Percentiles rank a stretch among this genome's conserved stretches.
These are phyloP conservation scores for Silurus aristotelis DNA, from an alignment of 2,797 vertebrate species.

Conservation along the genomic window DNA sequence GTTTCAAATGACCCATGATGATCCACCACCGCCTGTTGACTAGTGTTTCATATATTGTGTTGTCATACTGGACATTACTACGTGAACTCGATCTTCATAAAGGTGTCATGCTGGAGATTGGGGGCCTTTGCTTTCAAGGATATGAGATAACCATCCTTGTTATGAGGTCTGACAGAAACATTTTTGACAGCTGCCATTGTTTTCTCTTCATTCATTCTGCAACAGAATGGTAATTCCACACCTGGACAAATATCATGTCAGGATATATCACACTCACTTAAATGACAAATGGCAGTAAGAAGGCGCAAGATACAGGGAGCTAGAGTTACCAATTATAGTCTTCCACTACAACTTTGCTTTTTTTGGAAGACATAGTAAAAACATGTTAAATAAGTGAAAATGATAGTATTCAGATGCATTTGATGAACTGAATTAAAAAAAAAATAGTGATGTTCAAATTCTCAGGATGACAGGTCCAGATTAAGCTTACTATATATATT, in stretches of 20 bases:
- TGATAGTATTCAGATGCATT: neutral
- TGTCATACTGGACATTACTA: neutral
- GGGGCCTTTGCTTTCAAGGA: neutral
- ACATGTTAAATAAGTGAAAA: slow-evolving; percentile 23
- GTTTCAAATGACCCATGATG: slow-evolving; percentile 3
- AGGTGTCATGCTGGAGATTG: slow-evolving; percentile 14
- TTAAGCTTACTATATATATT: neutral
- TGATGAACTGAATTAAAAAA: neutral
- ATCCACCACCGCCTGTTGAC: slow-evolving; percentile 1
- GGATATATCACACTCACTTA: slow-evolving; percentile 37
- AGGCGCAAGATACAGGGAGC: slow-evolving; percentile 44
- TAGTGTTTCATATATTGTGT: slow-evolving; percentile 8
- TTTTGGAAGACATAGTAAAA: slow-evolving; percentile 25
- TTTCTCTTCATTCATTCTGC: slow-evolving; percentile 25
- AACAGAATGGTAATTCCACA: slow-evolving; percentile 38
- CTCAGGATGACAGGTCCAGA: neutral
- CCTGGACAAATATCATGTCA: slow-evolving; percentile 39
- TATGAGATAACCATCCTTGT: slow-evolving; percentile 2
- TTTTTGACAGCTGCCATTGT: slow-evolving; percentile 42
- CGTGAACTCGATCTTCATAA: neutral
- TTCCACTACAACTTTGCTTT: slow-evolving; percentile 21
- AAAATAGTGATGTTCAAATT: neutral
- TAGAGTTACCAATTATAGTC: slow-evolving; percentile 37
- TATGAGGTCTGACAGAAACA: slow-evolving; percentile 15
- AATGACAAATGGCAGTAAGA: slow-evolving; percentile 43